Evolutionary conservation across 2,797 vertebrate species (phyloP), one percentile per base, ranked within the genome.

Genomic region (Esox masquinongy): DNA sequence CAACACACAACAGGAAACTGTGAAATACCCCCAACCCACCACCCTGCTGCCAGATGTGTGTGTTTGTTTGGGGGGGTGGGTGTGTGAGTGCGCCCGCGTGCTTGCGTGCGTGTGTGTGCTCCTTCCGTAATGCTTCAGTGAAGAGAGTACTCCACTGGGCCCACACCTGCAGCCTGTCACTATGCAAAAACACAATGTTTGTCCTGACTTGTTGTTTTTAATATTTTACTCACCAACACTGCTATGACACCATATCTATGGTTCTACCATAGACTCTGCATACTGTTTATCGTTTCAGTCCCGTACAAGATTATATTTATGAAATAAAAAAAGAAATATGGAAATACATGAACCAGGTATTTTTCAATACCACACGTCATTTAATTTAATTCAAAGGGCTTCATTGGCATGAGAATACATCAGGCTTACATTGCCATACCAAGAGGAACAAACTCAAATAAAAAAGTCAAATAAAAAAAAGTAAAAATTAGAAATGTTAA

Each of bases 41-140:
- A 31, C 64, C 26, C 7, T 16, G 66, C 4, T 73, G 43, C 63
- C 22, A 61, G 56, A 19, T 70, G 71, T 73, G 71, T 39, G 47
- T 66, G 17, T 50, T 31, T n/a, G 19, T 63, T 31, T 74, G n/a
- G 47, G 31, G 77, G 68, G 56, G 47, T 31, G 69, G 9, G 49
- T 70, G 17, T 74, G 53, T 79, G 70, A 70, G n/a, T 31, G 50
- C 26, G 72, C 70, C 85, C 26, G 90, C 89, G 80, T 90, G 84
- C 86, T 80, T 91, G 84, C 83, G 81, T 2, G 7, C 8, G 56
- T 24, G 22, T 8, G 19, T 5, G n/a, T 9, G 9, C 22, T 11
- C n/a, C 22, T 61, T 59, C 56, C 9, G 9, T 61, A 61, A 61
- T 24, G 11, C 22, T 61, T 61, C 56, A 61, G 19, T 59, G 56